These are phyloP conservation scores for Acleris emargana DNA, from an alignment of 2,888 invertebrate genomes.

Conservation along the genomic window DNA sequence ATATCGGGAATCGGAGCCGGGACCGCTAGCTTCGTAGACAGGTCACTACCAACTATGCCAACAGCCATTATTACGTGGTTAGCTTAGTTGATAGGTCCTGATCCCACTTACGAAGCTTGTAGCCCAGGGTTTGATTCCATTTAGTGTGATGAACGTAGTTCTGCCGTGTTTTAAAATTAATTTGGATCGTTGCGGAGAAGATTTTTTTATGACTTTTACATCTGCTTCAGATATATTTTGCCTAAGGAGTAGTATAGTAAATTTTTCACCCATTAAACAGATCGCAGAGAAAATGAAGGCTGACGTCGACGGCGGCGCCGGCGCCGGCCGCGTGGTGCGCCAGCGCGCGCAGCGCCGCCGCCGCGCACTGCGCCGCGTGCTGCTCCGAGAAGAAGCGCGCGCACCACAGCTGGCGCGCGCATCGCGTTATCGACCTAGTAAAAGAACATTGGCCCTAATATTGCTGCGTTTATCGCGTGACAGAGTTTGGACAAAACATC, in stretches of 20 bases:
- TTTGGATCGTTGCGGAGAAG: background rate
- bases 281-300: constrained; percentile 71
- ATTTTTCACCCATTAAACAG: constrained; percentile 68
- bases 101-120: no score
- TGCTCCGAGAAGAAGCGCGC: constrained; percentile 66
- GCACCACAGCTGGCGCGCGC: constrained; percentile 65
- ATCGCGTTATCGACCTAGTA: constrained; percentile 60
- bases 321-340: constrained; percentile 58
- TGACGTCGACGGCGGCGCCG: constrained; percentile 58
- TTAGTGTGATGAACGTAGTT: no score
- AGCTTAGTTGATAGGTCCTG: no score
- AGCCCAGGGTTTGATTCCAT: no score
- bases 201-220: no score
- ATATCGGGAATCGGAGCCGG: no score
- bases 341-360: constrained; percentile 64
- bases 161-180: no score
- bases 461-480: no score
- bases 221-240: background rate
- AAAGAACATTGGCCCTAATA: background rate
- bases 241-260: background rate
- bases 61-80: no score
- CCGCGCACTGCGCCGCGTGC: constrained; percentile 66
- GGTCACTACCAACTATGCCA: no score
- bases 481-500: no score
- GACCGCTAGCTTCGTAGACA: no score